A percentile compares a stretch with the other conserved stretches of the same genome.
These are phyloP conservation scores for Jacana jacana DNA, from an alignment of 2,113 vertebrate species.

Conservation along the genomic window DNA sequence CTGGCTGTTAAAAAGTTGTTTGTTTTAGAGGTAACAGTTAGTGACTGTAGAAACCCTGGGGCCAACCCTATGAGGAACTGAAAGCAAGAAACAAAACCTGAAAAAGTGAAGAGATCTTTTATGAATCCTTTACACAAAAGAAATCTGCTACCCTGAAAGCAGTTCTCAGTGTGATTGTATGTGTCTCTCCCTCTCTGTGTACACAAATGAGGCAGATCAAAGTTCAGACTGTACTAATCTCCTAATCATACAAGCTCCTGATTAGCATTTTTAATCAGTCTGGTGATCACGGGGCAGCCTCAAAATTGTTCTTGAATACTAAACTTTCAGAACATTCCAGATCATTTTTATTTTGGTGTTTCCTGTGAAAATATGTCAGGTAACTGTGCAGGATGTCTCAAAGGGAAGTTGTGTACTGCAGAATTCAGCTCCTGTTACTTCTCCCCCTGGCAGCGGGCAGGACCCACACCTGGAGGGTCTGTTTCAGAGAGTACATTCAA, in stretches of 20 bases:
- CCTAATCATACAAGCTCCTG: constrained; percentile 50
- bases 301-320: background rate
- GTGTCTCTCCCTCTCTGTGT: background rate
- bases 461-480: background rate
- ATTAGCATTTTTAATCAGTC: constrained; percentile 60
- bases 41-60: background rate
- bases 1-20: background rate
- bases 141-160: background rate
- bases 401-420: background rate
- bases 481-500: background rate
- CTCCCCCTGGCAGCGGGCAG: background rate
- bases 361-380: background rate
- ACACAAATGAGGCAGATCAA: constrained; percentile 38
- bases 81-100: background rate
- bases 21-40: background rate
- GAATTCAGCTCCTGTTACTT: background rate
- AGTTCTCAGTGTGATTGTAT: background rate
- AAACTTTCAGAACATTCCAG: background rate
- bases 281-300: constrained; percentile 20
- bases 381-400: background rate
- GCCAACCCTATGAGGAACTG: background rate
- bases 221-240: constrained; percentile 61
- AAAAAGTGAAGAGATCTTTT: background rate
- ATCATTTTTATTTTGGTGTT: background rate
- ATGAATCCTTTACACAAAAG: background rate